Evolutionary conservation across 2,113 vertebrate species (phyloP), one percentile per base, ranked within the genome.

Genomic region (Orycteropus afer): DNA sequence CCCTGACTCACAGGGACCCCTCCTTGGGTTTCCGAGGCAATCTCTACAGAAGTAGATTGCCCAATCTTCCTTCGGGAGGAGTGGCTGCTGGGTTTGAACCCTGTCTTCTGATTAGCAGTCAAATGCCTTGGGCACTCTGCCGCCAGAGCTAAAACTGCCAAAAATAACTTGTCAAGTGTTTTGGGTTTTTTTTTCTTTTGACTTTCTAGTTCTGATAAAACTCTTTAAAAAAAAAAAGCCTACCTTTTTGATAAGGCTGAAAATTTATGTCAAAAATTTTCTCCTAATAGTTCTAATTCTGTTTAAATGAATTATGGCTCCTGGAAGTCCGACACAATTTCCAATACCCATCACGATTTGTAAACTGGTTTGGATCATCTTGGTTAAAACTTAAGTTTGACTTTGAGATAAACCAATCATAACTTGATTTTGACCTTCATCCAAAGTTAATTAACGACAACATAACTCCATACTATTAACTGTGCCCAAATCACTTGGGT

Each of bases 401-500:
- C 63, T 0, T 12, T 7, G 89, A 18, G 67, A 17, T 14, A 42
- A n/a, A 5, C 20, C 3, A 29, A 1, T 42, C 65, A 1, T 0
- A 1, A 4, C 14, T 4, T 14, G 42, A 61, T 42, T 7, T 15
- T 18, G 91, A 34, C 34, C 63, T 13, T 49, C 0, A 57, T 20
- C 22, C 22, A 23, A 53, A 29, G 27, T 9, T 11, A 1, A 40
- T 7, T 17, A 5, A 45, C 3, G 65, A 37, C 37, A 4, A 0
- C 63, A 7, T 42, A 6, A 49, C n/a, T 11, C 3, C 25, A 4
- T 74, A 20, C 67, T n/a, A 14, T 4, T 6, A 10, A 8, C 47
- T 0, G 37, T 7, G 53, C 65, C 47, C 25, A 0, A 0, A 0
- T n/a, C n/a, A 0, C 20, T n/a, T 18, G 0, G 7, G 82, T 3